Evolutionary conservation across 2,113 vertebrate genomes (phyloP).

Genomic region (Asarcornis scutulata): DNA sequence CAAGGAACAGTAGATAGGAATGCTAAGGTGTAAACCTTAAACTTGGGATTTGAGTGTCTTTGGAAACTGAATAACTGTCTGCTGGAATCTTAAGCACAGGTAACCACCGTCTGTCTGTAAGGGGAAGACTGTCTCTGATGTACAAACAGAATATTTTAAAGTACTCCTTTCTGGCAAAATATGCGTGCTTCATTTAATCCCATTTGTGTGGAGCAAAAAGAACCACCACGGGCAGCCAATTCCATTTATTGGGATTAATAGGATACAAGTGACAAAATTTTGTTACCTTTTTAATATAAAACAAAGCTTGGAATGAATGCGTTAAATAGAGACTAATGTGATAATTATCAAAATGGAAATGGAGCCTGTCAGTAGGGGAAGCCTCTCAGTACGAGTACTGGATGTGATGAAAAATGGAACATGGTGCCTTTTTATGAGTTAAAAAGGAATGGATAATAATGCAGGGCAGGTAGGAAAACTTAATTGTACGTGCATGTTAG

Average conservation of each 20-base stretch:
- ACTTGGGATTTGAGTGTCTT: neutral
- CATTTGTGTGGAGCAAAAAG: neutral
- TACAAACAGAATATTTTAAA: neutral
- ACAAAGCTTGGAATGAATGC: neutral
- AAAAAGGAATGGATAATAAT: neutral
- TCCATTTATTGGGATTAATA: neutral
- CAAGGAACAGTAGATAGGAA: neutral
- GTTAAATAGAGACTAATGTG: constrained; percentile 3
- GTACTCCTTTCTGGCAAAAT: neutral
- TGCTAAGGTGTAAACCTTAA: neutral
- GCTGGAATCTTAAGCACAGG: neutral
- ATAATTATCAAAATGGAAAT: constrained; percentile 11
- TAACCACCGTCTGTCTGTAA: neutral
- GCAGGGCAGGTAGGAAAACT: neutral
- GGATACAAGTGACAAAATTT: neutral
- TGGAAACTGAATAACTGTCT: neutral
- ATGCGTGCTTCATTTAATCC: neutral
- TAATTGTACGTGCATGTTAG: neutral
- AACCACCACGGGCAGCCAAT: neutral
- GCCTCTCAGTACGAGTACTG: neutral
- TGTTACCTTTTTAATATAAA: constrained; percentile 22
- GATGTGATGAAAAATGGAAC: neutral
- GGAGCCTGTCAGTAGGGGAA: neutral
- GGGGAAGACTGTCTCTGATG: neutral
- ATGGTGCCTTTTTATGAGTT: neutral